Base-by-base conservation (phyloP, 2,113 vertebrate species). In the Mobula birostris region DNA sequence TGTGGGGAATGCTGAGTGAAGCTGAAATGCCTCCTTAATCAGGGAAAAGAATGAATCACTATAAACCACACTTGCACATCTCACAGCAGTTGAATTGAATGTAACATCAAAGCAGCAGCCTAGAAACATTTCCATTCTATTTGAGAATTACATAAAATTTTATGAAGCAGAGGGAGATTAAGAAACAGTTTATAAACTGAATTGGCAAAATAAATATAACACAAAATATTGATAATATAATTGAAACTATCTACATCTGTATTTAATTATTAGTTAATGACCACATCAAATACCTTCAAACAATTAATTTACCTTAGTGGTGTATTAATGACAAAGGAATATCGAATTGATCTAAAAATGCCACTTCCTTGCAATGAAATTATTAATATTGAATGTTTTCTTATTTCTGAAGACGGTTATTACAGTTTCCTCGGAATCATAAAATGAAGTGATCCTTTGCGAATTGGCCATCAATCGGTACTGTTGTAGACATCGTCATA, bases 331-430 rank as follows among this genome's bases (percentile, higher is more conserved):
- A 61, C 29, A 85, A 58, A 27, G 83, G 21, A n/a, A 17, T 66
- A 88, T 66, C 63, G 29, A 58, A 79, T 79, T 15, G 36, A 82
- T 58, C 27, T n/a, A 88, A 85, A 48, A 88, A 88, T 88, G 83
- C 27, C 58, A 29, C 1, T 14, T 88, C n/a, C 7, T 27, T 88
- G 83, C 58, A 27, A n/a, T 63, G 12, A 88, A 88, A 88, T n/a
- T 63, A 63, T 17, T 61, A 2, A 58, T 29, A n/a, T 12, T 88
- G 21, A 90, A 7, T 68, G 1, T 68, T 32, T 32, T 66, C 14
- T 40, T 66, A 90, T 90, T 90, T 90, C 58, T 90, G 85, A 36
- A 66, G n/a, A 7, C 61, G 48, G 48, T 48, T 48, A 48, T 48
- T 48, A 48, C 1, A 68, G 9, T 68, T 90, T 90, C 61, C 63